phyloP scores from a whole-genome alignment of 2,888 invertebrate genomes.

The Agrotis segetum region DNA sequence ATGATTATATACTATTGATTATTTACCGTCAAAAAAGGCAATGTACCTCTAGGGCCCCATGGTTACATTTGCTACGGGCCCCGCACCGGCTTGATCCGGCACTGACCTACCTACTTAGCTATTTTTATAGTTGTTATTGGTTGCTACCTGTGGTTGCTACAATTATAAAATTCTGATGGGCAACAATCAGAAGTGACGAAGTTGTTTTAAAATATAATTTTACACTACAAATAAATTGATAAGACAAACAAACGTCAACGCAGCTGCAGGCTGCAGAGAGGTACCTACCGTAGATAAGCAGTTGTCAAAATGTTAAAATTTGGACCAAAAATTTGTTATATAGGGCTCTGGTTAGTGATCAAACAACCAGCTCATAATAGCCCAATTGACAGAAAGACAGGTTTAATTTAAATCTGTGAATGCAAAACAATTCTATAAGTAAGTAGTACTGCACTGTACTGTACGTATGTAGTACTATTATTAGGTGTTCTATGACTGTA shows the following conservation, averaged over 20 bases:
- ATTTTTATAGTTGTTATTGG: constrained; percentile 3
- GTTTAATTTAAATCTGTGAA: constrained; percentile 20
- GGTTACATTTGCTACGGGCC: too few relatives aligned
- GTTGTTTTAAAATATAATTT: neutral
- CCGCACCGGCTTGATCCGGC: too few relatives aligned
- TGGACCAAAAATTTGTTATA: constrained; percentile 2
- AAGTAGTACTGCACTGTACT: too few relatives aligned
- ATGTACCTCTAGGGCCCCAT: too few relatives aligned
- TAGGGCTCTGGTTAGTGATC: neutral
- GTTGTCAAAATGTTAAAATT: neutral
- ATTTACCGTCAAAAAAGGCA: too few relatives aligned
- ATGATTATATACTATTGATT: too few relatives aligned
- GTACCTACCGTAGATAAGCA: neutral
- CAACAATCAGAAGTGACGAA: neutral
- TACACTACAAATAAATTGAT: neutral
- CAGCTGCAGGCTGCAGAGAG: constrained; percentile 1
- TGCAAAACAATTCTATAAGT: neutral
- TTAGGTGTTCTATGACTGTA: too few relatives aligned
- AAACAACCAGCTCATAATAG: neutral
- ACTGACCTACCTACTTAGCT: too few relatives aligned
- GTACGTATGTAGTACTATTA: too few relatives aligned
- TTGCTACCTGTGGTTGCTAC: neutral
- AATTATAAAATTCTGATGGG: neutral
- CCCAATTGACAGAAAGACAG: constrained; percentile 1
- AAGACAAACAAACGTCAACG: neutral